Base-by-base conservation (phyloP, 2,888 invertebrate genomes). In the Eremobia ochroleuca region DNA sequence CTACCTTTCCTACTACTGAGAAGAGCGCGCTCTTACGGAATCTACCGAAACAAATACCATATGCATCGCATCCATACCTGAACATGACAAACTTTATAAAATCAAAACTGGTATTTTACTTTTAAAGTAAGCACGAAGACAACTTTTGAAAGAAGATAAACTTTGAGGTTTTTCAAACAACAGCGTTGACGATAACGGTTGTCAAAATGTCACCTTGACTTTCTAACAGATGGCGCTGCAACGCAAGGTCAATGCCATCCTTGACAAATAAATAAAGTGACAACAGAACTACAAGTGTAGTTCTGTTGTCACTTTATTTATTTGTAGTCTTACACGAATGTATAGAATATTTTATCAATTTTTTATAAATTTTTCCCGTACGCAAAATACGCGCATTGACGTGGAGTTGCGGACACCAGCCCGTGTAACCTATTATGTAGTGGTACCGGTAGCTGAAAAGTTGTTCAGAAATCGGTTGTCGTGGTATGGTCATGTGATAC, bases 161-260 rank as follows among this genome's bases (percentile, higher is more conserved):
- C n/a, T 4, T n/a, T 6, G 4, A 25, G 5, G 18, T 21, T 59
- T 61, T 59, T 4, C 8, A 40, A 34, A 64, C 6, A 77, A 18
- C 11, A n/a, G 28, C 69, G 13, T 55, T 4, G n/a, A 46, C 8
- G 31, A 21, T 34, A 8, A 9, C 31, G 1, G 34, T 66, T 31
- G 59, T 25, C n/a, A 6, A n/a, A 52, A 69, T 43, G n/a, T 59
- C 13, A 28, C 34, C 25, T 4, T 9, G n/a, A 43, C n/a, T 66
- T 77, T 68, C 64, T 66, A n/a, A 67, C 21, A 83, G 83, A 83
- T 83, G 83, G 82, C 83, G 85, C 55, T 77, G 25, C 0, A 11
- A 11, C 2, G 0, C 62, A 73, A 81, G 73, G 77, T 64, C 85
- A 77, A 55, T 77, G 62, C 25, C 34, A 43, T 83, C 9, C 15